These are phyloP conservation scores for Yponomeuta malinellus DNA, from an alignment of 2,888 invertebrate species.

Conservation along the genomic window DNA sequence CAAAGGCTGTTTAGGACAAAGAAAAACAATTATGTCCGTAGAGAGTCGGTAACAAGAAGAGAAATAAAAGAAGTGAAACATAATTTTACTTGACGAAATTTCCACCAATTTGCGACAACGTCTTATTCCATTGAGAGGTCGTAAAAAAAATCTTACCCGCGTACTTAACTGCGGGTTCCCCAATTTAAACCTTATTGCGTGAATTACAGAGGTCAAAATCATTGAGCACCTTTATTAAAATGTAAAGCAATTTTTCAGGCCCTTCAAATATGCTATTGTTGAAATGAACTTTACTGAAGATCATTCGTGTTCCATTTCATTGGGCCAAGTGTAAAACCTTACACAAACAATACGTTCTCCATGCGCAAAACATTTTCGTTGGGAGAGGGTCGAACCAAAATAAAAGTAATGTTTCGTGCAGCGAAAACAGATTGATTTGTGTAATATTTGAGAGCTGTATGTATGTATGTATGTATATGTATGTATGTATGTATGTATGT, in stretches of 20 bases:
- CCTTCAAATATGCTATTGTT: background rate
- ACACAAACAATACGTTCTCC: too few species aligned
- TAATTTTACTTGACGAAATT: conserved; percentile 2
- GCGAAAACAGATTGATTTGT: too few species aligned
- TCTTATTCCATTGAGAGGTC: background rate
- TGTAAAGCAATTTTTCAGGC: background rate
- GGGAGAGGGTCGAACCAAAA: too few species aligned
- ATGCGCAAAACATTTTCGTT: too few species aligned
- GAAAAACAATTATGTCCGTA: background rate
- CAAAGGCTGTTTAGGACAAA: background rate
- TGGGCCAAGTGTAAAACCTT: background rate
- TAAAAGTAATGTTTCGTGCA: too few species aligned
- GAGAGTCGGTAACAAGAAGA: background rate
- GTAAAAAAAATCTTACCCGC: conserved; percentile 2
- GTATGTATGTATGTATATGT: too few species aligned
- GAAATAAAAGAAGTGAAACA: conserved; percentile 3
- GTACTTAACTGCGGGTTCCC: background rate
- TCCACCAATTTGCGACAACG: conserved; percentile 5
- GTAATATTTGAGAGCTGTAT: too few species aligned
- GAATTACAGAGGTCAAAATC: background rate
- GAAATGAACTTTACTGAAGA: background rate
- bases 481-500: too few species aligned
- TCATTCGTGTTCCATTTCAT: background rate
- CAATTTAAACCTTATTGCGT: background rate
- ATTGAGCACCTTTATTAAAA: background rate